phyloP scores from a whole-genome alignment of 1,140 invertebrate genomes.

The Conus betulinus region DNA sequence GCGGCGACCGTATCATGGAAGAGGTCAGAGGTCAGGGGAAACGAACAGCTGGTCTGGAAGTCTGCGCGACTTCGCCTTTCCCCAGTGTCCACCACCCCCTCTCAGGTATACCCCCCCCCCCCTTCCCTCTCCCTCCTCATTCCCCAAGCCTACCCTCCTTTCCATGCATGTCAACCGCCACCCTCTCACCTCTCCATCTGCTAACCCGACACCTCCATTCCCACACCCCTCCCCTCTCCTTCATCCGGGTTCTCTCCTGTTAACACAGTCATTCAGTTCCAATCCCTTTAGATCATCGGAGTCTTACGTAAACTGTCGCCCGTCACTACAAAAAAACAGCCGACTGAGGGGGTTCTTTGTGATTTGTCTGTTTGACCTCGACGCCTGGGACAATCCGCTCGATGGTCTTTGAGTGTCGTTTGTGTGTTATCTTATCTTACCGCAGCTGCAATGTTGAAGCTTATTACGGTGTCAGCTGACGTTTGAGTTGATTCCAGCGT shows the following conservation, averaged over 20 bases:
- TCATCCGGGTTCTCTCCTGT: not conserved
- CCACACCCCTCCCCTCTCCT: not conserved
- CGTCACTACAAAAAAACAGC: not conserved
- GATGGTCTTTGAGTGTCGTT: too few relatives aligned
- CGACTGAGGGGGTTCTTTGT: not conserved
- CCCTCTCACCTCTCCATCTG: not conserved
- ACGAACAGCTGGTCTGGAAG: not conserved
- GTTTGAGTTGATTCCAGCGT: too few relatives aligned
- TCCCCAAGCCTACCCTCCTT: not conserved
- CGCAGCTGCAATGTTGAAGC: too few relatives aligned
- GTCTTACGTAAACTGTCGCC: not conserved
- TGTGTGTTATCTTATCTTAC: too few relatives aligned
- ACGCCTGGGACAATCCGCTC: not conserved
- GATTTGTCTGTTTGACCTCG: not conserved
- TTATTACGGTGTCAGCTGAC: too few relatives aligned
- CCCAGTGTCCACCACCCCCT: not conserved
- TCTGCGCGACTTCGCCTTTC: not conserved
- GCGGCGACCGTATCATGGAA: not conserved
- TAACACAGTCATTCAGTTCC: not conserved
- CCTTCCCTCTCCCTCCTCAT: not conserved
- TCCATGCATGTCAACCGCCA: not conserved
- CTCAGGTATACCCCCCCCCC: not conserved
- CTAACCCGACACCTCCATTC: not conserved
- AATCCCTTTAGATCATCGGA: not conserved
- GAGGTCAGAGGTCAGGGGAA: constrained; percentile 1